These are phyloP conservation scores for Phalacrocorax aristotelis DNA, from an alignment of 2,113 vertebrate genomes.

Conservation along the genomic window DNA sequence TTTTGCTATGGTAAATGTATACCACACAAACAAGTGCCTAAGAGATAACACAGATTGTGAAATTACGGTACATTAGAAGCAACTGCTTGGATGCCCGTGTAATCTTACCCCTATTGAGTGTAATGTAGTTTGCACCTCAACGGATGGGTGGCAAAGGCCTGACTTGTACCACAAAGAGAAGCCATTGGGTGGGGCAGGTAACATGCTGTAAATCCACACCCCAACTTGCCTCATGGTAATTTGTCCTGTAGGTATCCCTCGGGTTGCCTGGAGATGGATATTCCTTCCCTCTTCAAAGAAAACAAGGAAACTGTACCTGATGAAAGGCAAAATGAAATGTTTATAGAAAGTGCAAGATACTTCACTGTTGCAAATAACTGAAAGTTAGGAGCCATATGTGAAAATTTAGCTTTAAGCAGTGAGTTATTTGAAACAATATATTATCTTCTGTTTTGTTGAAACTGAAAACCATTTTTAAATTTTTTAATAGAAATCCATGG, in stretches of 20 bases:
- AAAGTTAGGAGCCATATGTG: neutral
- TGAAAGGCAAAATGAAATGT: neutral
- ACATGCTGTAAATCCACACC: slow-evolving; percentile 28
- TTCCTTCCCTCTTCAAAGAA: slow-evolving; percentile 13
- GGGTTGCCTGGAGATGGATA: neutral
- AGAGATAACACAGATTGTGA: slow-evolving; percentile 31
- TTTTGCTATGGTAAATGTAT: neutral
- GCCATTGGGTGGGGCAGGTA: slow-evolving; percentile 11
- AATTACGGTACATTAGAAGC: neutral
- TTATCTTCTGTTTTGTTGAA: neutral
- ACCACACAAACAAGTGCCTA: slow-evolving; percentile 30
- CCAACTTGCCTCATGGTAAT: slow-evolving; percentile 11
- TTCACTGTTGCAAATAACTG: neutral
- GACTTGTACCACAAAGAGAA: neutral
- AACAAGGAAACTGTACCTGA: neutral
- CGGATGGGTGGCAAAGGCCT: neutral
- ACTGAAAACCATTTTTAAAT: neutral
- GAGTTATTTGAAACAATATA: neutral
- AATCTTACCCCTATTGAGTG: neutral
- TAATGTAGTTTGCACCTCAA: neutral
- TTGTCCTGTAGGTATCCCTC: neutral
- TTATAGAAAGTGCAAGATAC: neutral
- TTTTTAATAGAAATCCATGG: neutral
- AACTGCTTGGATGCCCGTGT: neutral
- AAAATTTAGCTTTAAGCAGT: neutral